A percentile compares a stretch with the other conserved stretches of the same genome.
Evolutionary conservation across 2,797 vertebrate genomes (phyloP).

Genomic region (Sus cebifrons): DNA sequence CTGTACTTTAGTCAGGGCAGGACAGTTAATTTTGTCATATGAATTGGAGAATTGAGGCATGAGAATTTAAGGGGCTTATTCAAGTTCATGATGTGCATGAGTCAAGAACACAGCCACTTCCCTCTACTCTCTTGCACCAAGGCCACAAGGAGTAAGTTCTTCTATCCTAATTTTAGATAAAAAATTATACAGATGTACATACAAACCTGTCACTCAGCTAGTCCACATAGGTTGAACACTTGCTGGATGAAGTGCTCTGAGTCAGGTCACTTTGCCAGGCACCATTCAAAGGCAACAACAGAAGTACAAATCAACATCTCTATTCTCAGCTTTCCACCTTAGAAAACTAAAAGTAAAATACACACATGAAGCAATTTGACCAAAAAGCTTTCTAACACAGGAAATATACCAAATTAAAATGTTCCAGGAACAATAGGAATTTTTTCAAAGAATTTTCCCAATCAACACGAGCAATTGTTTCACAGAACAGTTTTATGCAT

Average conservation of each 20-base stretch:
- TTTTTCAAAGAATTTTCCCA: background rate
- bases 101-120: background rate
- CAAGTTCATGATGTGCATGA: background rate
- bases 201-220: background rate
- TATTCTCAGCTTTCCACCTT: background rate
- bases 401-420: background rate
- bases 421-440: background rate
- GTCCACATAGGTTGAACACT: background rate
- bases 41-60: background rate
- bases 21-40: background rate
- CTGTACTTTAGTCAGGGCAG: background rate
- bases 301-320: background rate
- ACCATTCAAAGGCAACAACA: background rate
- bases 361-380: background rate
- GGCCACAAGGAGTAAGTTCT: background rate
- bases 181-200: background rate
- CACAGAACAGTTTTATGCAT: background rate
- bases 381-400: background rate
- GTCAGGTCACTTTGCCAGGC: background rate
- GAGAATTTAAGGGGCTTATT: background rate
- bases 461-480: background rate
- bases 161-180: background rate
- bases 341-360: constrained; percentile 25
- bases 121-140: background rate
- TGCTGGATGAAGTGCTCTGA: background rate